phyloP scores from a whole-genome alignment of 1,140 invertebrate species.

The Melipona quadrifasciata region DNA sequence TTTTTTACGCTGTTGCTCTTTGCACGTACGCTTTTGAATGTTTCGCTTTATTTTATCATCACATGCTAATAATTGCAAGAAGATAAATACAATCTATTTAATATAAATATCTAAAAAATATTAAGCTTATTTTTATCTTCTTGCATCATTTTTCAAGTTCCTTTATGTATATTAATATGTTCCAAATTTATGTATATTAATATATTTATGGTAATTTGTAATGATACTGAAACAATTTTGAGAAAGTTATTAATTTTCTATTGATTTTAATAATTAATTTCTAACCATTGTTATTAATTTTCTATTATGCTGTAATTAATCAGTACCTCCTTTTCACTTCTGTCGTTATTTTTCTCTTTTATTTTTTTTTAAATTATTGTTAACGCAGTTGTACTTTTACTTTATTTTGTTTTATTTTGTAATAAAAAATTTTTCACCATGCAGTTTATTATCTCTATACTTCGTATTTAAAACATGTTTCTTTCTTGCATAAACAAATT shows the following conservation, averaged over 20 bases:
- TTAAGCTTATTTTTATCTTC: slow-evolving; percentile 21
- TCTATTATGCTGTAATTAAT: background rate
- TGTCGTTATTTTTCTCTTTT: too few relatives aligned
- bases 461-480: slow-evolving; percentile 22
- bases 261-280: background rate
- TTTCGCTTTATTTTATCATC: background rate
- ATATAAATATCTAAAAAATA: background rate
- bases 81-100: slow-evolving; percentile 4
- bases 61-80: background rate
- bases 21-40: slow-evolving; percentile 35
- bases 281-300: background rate
- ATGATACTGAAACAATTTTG: background rate
- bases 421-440: slow-evolving; percentile 20
- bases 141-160: slow-evolving; percentile 2
- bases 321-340: background rate
- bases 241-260: slow-evolving; percentile 2
- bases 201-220: background rate
- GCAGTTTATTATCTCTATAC: slow-evolving; percentile 3
- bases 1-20: background rate
- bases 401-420: slow-evolving; percentile 4
- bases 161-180: too few relatives aligned
- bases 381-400: background rate
- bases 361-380: background rate
- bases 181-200: background rate
- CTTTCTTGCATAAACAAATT: slow-evolving; percentile 11